Evolutionary conservation across 2,888 invertebrate species (phyloP).

Genomic region (Sinhomidia bicolor): DNA sequence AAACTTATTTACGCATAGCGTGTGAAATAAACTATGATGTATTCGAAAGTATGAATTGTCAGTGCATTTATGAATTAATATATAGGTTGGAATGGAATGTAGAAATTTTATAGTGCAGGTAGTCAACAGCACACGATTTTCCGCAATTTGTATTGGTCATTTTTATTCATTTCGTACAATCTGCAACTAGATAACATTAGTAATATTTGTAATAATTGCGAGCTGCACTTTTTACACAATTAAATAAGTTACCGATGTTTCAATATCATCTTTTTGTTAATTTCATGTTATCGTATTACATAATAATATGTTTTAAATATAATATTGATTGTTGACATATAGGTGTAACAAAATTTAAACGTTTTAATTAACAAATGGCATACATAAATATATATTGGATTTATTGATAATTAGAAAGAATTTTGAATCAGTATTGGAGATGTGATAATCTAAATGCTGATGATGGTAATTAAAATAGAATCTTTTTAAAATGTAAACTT

Average conservation of each 20-base stretch:
- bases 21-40: too few relatives aligned
- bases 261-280: background rate
- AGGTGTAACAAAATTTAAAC: conserved; percentile 9
- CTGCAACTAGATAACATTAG: conserved; percentile 24
- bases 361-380: background rate
- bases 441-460: background rate
- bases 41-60: too few relatives aligned
- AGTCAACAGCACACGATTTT: background rate
- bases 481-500: background rate
- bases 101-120: too few relatives aligned
- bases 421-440: background rate
- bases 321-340: background rate
- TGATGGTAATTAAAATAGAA: conserved; percentile 5
- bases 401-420: background rate
- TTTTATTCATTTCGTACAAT: conserved; percentile 31
- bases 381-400: conserved; percentile 13
- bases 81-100: too few relatives aligned
- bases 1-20: too few relatives aligned
- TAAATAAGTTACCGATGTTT: conserved; percentile 2
- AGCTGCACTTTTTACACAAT: background rate
- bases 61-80: too few relatives aligned
- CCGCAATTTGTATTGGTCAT: conserved; percentile 18
- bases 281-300: background rate
- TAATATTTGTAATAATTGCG: background rate
- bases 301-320: background rate